phyloP scores from a whole-genome alignment of 2,113 vertebrate species.

The Lagopus muta region DNA sequence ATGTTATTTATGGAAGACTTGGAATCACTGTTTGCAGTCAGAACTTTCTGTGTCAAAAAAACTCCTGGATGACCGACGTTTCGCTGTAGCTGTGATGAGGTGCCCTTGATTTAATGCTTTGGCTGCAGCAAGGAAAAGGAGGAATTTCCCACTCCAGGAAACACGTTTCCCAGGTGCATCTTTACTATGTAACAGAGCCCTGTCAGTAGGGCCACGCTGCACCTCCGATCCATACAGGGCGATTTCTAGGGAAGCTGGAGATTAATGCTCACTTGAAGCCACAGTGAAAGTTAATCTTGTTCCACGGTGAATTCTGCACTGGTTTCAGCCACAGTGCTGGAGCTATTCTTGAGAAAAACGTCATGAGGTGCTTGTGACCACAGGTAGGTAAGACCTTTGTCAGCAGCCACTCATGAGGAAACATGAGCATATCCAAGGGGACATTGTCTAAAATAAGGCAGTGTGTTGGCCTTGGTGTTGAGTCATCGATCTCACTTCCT shows the following conservation, averaged over 20 bases:
- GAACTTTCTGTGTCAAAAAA: background rate
- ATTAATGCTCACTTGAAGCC: background rate
- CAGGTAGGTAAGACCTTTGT: conserved; percentile 63
- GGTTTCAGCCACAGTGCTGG: background rate
- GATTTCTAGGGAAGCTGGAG: background rate
- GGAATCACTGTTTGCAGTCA: background rate
- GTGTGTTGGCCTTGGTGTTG: conserved; percentile 46
- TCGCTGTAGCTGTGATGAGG: background rate
- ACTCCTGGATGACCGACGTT: background rate
- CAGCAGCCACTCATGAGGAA: conserved; percentile 70
- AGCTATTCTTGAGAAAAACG: conserved; percentile 46
- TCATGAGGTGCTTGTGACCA: conserved; percentile 44
- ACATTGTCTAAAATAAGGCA: conserved; percentile 68
- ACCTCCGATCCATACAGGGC: background rate
- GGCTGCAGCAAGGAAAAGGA: background rate
- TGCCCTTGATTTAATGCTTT: background rate
- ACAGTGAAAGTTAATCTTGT: background rate
- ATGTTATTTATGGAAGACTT: background rate
- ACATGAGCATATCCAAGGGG: conserved; percentile 54
- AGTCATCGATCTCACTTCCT: conserved; percentile 70
- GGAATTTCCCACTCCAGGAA: background rate
- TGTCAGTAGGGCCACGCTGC: background rate
- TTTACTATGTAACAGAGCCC: background rate
- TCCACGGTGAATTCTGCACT: background rate
- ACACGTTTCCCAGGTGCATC: background rate